Conservation (phyloP, 2,888 invertebrate genomes). For the Cryptocephalus moraei region DNA sequence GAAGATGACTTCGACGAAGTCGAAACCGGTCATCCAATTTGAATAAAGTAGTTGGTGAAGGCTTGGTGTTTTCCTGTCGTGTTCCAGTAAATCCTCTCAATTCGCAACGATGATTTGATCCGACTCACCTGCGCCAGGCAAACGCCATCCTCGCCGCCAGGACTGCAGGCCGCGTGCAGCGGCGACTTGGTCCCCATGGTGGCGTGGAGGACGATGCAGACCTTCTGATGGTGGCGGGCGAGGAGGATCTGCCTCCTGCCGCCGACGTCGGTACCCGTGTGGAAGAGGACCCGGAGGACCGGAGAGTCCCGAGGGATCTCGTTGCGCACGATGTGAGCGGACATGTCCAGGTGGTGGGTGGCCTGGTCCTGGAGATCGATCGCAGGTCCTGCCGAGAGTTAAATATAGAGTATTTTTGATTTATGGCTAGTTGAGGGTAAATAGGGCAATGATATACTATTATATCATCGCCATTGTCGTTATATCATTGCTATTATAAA, state of each 20-base stretch:
- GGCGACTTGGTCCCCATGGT: constrained; percentile 47
- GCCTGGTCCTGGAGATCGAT: constrained; percentile 52
- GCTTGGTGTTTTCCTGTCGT: too few relatives aligned
- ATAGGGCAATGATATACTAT: too few relatives aligned
- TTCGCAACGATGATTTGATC: not conserved
- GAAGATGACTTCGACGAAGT: too few relatives aligned
- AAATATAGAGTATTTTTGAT: too few relatives aligned
- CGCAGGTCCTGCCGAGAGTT: constrained; percentile 23
- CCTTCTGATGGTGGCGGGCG: constrained; percentile 53
- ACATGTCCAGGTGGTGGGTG: constrained; percentile 76
- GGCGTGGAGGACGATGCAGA: constrained; percentile 72
- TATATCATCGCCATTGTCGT: too few relatives aligned
- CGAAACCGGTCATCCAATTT: too few relatives aligned
- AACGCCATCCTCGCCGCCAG: constrained; percentile 85
- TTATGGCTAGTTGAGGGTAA: too few relatives aligned
- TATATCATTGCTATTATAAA: too few relatives aligned
- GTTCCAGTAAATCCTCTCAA: too few relatives aligned
- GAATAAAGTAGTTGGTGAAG: too few relatives aligned
- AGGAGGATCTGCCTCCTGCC: constrained; percentile 56
- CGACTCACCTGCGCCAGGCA: constrained; percentile 56
- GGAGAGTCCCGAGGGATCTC: constrained; percentile 84
- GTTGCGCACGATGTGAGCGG: constrained; percentile 83
- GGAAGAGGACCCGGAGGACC: constrained; percentile 84
- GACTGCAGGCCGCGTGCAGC: constrained; percentile 83
- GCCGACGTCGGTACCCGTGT: constrained; percentile 80